Evolutionary conservation across 2,113 vertebrate species (phyloP).

Genomic region (Phyllopteryx taeniolatus): DNA sequence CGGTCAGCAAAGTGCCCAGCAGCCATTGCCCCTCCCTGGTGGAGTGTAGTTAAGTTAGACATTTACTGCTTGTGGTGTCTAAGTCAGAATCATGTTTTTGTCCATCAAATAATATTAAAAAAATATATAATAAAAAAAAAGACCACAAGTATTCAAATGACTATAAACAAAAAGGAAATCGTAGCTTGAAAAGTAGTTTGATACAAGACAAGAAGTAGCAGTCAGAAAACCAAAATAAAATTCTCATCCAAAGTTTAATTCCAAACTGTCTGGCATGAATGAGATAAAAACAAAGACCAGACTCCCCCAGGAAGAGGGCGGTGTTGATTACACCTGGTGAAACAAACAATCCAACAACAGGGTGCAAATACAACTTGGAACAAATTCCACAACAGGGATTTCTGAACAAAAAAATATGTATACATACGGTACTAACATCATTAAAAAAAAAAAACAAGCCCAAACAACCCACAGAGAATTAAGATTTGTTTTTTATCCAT

Average conservation of each 20-base stretch:
- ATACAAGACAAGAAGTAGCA: neutral
- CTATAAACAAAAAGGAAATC: neutral
- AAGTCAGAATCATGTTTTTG: neutral
- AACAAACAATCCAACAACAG: neutral
- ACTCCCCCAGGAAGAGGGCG: slow-evolving; percentile 1
- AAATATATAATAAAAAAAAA: neutral
- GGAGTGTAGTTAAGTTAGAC: slow-evolving; percentile 42
- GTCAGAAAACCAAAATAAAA: neutral
- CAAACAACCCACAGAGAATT: too few relatives aligned
- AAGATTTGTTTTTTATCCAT: too few relatives aligned
- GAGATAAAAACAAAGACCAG: slow-evolving; percentile 1
- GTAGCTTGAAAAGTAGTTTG: too few relatives aligned
- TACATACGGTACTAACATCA: too few relatives aligned
- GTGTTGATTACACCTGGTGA: neutral
- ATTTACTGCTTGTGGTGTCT: slow-evolving; percentile 42
- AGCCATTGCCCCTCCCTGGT: slow-evolving; percentile 45
- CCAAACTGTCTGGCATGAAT: neutral
- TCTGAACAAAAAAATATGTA: neutral
- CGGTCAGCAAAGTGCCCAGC: slow-evolving; percentile 49
- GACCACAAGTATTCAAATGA: neutral
- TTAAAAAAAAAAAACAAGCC: too few relatives aligned
- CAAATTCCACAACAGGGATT: neutral
- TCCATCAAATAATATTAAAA: neutral
- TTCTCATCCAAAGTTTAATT: neutral
- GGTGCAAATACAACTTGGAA: slow-evolving; percentile 7